Conservation (phyloP, 2,888 invertebrate species). For the Tillus elongatus region DNA sequence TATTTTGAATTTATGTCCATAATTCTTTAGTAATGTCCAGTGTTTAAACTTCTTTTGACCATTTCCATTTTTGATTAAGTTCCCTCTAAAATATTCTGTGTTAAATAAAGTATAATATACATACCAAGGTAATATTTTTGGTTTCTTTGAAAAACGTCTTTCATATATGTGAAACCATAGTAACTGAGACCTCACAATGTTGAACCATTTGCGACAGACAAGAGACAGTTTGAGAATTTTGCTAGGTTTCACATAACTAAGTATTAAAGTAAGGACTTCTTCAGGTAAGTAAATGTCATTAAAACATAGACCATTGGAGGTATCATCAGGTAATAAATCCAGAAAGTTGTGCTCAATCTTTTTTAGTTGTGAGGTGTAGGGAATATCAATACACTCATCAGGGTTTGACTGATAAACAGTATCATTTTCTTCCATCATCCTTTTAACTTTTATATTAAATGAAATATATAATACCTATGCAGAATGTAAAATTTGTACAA, state of each 20-base stretch:
- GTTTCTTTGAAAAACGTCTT: conserved; percentile 24
- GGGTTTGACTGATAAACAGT: too few relatives aligned
- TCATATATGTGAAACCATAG: conserved; percentile 32
- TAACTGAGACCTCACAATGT: conserved; percentile 36
- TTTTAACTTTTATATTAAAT: too few relatives aligned
- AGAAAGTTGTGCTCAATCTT: too few relatives aligned
- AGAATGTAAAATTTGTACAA: too few relatives aligned
- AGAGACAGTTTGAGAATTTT: conserved; percentile 40
- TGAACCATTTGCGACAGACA: conserved; percentile 47
- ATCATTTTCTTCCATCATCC: too few relatives aligned
- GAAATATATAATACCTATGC: too few relatives aligned
- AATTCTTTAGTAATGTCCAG: conserved; percentile 39
- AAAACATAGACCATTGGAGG: conserved; percentile 37
- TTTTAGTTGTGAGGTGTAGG: too few relatives aligned
- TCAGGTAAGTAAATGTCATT: conserved; percentile 40
- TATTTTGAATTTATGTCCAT: conserved; percentile 43
- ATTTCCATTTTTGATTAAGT: conserved; percentile 46
- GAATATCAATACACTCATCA: too few relatives aligned
- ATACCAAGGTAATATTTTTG: conserved; percentile 36
- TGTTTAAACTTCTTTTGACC: conserved; percentile 38
- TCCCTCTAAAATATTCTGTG: conserved; percentile 40
- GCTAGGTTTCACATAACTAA: conserved; percentile 37
- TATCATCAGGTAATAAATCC: conserved; percentile 18
- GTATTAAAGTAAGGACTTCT: conserved; percentile 42
- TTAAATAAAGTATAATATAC: conserved; percentile 40